phyloP scores from a whole-genome alignment of 2,888 invertebrate genomes.

The Bombyx huttoni region DNA sequence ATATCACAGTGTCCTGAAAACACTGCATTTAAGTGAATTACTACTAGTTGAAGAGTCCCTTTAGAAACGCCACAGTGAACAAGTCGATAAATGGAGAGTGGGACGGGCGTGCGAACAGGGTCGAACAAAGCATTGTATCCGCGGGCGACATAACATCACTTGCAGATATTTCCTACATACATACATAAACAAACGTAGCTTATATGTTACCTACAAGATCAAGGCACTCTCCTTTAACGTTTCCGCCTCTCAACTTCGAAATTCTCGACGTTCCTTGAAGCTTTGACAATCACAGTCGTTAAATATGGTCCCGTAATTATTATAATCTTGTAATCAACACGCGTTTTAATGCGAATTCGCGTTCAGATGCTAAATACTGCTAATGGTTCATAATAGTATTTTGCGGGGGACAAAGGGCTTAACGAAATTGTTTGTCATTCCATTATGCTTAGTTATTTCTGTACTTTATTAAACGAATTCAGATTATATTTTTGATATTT shows the following conservation, averaged over 20 bases:
- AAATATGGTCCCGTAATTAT: conserved; percentile 7
- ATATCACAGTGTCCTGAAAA: background rate
- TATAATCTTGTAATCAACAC: background rate
- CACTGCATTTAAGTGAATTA: conserved; percentile 15
- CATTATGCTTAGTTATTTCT: background rate
- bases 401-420: background rate
- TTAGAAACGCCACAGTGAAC: conserved; percentile 40
- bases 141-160: conserved; percentile 26
- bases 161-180: conserved; percentile 38
- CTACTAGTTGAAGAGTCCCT: conserved; percentile 36
- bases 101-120: conserved; percentile 62
- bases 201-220: background rate
- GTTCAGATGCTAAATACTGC: background rate
- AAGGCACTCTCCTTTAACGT: conserved; percentile 27
- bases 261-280: conserved; percentile 29
- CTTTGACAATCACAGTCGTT: conserved; percentile 25
- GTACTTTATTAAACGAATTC: background rate
- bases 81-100: conserved; percentile 57
- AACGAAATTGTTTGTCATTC: background rate
- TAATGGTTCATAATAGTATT: background rate
- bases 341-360: background rate
- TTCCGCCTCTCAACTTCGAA: conserved; percentile 52
- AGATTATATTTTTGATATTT: too few relatives aligned
- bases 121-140: conserved; percentile 55
- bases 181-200: background rate